Evolutionary conservation across 2,797 vertebrate species (phyloP), one percentile per base, ranked within the genome.

Genomic region (Enteromius treurensis): DNA sequence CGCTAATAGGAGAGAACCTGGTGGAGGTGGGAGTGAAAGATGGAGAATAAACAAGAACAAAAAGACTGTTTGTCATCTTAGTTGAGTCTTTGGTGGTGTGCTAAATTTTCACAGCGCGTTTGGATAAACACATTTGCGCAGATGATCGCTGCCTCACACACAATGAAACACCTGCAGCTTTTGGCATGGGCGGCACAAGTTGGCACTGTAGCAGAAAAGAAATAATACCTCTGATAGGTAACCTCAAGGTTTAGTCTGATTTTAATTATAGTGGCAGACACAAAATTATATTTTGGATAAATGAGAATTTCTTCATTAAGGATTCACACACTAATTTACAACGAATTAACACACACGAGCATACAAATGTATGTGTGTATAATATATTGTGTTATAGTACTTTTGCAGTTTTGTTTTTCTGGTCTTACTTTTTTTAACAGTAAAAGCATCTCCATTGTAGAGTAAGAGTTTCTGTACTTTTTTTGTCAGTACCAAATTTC

Each of bases 151-250:
- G 26, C 32, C 32, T 64, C 62, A 3, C 23, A 64, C 60, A 77
- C 80, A 83, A 64, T 60, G 40, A 87, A 81, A 45, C 77, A 88
- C 84, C 85, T 87, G 85, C 87, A 82, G 79, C 70, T 65, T 78
- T 81, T 85, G 55, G 42, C 70, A 69, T 34, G 14, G 71, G 29
- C 8, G 21, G 29, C 26, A 69, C 37, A 55, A 68, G 65, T n/a
- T 75, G 73, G 58, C 71, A 70, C 47, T 34, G 13, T 71, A 78
- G 53, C 49, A 7, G 21, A 73, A 81, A 32, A 8, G 29, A 74
- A 75, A 81, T 53, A 47, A 78, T 60, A 77, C 47, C 53, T 77
- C 23, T 69, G 47, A 82, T 58, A 32, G 62, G 80, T 81, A 34
- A 73, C 53, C 69, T 42, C 15, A 23, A 81, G 23, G 47, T 55